Evolutionary conservation across 2,888 invertebrate species (phyloP), one percentile per base, ranked within the genome.

Genomic region (Blastobasis lacticolella): DNA sequence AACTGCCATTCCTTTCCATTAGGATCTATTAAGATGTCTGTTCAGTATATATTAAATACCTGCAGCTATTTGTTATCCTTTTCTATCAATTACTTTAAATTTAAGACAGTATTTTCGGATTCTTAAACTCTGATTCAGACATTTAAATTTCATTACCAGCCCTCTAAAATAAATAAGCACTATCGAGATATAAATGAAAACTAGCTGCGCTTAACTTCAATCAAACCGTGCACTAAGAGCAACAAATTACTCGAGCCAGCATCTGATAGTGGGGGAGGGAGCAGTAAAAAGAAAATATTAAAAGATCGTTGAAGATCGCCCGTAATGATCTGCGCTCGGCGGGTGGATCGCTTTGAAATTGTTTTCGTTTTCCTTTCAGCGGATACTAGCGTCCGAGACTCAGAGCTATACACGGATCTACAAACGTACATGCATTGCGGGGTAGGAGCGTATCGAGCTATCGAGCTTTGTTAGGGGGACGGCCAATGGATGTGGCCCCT

Each of bases 341-440:
- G 63, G 64, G 60, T 23, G 23, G 66, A 74, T 73, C 70, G 74
- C 66, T 69, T 66, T 70, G 70, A 73, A 73, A 80, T 78, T 78
- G 75, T 81, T 79, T 81, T 78, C 71, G 68, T 77, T 77, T 75
- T 75, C 67, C 66, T 71, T 71, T 68, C 63, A 65, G 62, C 55
- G 58, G 57, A 61, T 23, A 23, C 23, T 23, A 23, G 23, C 23
- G 23, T 23, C 23, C 23, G 23, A 23, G 23, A 23, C 23, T 23
- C 3, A 1, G 23, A 23, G 23, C 23, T 23, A 23, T 23, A 23
- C 23, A 2, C 23, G 23, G 2, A 23, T 23, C 23, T 23, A 23
- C 23, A 23, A 23, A 23, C 23, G 23, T 23, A 23, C 23, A 23
- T 23, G 23, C 23, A 23, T 23, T 3, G 23, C 23, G 23, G 23